Base-by-base conservation (phyloP, 2,888 invertebrate genomes). In the Drosophila kambysellisi region DNA sequence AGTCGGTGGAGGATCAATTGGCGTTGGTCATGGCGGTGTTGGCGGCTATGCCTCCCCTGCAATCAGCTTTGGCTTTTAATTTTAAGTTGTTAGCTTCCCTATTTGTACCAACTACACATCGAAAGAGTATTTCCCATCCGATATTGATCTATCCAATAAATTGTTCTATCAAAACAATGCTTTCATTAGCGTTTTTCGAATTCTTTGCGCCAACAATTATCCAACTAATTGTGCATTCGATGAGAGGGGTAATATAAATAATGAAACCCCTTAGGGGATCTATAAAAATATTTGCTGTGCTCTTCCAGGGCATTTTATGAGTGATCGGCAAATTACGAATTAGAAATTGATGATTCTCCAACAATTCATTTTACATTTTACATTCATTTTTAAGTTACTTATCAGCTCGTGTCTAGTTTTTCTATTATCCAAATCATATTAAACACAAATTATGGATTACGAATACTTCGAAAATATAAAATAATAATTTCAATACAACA, bases 101-200 rank as follows among this genome's bases (percentile, higher is more conserved):
- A 48, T 59, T 53, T 54, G 37, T 12, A 20, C 35, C 39, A 60
- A 63, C 37, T 32, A 2, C 25, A 25, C 39, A 57, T 61, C 51
- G 20, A 70, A 65, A 71, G 76, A 78, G 80, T 78, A 78, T 78
- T 79, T 64, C 50, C 20, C 68, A 57, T 59, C 75, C 59, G 35
- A 32, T 58, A 29, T 25, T 53, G 63, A 67, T 50, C 32, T 11
- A 57, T 58, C n/a, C 9, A 70, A 67, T 67, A 39, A 61, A 58
- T 32, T 60, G 64, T 59, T 78, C 15, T 41, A 67, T 39, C 58
- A 67, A 77, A 79, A 39, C 37, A 52, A 63, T 12, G 5, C 2
- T 29, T 37, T 77, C 39, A 58, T 39, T 58, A 48, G 7, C 1
- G 2, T 46, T 76, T 56, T 17, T 33, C 17, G 25, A 39, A 33